Percentiles rank a stretch among this genome's conserved stretches.
These are phyloP conservation scores for Melieria picta DNA, from an alignment of 2,888 invertebrate genomes.

Conservation along the genomic window DNA sequence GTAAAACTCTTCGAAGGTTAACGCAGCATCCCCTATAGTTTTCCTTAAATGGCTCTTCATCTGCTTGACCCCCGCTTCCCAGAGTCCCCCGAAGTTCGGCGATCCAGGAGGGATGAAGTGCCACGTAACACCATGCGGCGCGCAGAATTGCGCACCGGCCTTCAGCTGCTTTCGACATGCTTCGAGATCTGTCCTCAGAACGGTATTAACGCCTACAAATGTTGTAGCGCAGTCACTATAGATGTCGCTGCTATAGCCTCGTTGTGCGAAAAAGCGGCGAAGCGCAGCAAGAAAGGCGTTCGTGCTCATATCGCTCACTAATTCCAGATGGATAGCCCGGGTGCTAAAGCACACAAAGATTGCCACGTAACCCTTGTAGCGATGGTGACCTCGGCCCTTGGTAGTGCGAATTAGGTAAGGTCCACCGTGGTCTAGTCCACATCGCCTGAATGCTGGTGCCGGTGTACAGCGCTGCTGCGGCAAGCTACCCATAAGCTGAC, in stretches of 20 bases:
- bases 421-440: conserved; percentile 28
- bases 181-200: not conserved
- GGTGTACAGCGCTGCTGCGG: conserved; percentile 19
- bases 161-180: too few relatives aligned
- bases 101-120: too few relatives aligned
- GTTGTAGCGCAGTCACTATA: conserved; percentile 26
- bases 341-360: conserved; percentile 30
- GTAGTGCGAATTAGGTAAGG: conserved; percentile 30
- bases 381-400: conserved; percentile 23
- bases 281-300: not conserved
- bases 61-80: conserved; percentile 16
- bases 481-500: conserved; percentile 18
- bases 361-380: conserved; percentile 23
- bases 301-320: conserved; percentile 38
- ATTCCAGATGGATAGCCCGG: conserved; percentile 38
- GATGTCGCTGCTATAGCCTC: conserved; percentile 13
- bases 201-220: conserved; percentile 12
- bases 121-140: not conserved
- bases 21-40: not conserved
- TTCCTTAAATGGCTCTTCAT: conserved; percentile 16
- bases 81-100: not conserved
- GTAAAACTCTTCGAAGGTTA: conserved; percentile 11
- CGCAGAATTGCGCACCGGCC: too few relatives aligned
- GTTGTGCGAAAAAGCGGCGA: conserved; percentile 7
- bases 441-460: conserved; percentile 9